Conservation (phyloP, 2,888 invertebrate genomes). For the Frankliniella intonsa region DNA sequence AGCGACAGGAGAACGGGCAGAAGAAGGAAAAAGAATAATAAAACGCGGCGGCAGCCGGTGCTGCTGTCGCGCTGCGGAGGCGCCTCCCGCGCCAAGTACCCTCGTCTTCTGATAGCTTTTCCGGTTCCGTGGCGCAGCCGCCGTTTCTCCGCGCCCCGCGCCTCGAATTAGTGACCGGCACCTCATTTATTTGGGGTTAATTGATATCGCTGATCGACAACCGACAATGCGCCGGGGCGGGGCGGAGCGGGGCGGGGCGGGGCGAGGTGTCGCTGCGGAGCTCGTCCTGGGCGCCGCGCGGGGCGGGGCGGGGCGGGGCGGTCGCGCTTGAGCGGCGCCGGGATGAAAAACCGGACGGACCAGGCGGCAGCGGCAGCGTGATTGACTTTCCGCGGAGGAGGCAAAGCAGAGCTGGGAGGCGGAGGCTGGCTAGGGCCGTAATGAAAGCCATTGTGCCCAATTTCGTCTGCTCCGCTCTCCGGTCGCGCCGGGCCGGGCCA, state of each 20-base stretch:
- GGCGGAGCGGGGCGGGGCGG: neutral
- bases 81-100: neutral
- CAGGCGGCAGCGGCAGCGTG: neutral
- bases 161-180: neutral
- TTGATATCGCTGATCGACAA: constrained; percentile 22
- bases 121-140: neutral
- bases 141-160: neutral
- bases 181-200: constrained; percentile 8
- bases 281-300: no score
- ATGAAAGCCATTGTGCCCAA: constrained; percentile 26
- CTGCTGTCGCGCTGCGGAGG: neutral
- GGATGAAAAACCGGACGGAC: no score
- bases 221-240: neutral
- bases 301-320: no score
- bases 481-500: no score
- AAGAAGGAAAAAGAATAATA: no score
- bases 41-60: no score
- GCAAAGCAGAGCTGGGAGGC: neutral
- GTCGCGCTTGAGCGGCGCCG: no score
- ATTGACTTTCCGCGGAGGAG: constrained; percentile 1
- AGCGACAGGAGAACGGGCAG: no score
- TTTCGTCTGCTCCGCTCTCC: neutral
- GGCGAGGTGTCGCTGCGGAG: neutral
- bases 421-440: neutral
- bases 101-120: neutral